These are phyloP conservation scores for Panopea generosa DNA, from an alignment of 2,888 invertebrate genomes.

Conservation along the genomic window DNA sequence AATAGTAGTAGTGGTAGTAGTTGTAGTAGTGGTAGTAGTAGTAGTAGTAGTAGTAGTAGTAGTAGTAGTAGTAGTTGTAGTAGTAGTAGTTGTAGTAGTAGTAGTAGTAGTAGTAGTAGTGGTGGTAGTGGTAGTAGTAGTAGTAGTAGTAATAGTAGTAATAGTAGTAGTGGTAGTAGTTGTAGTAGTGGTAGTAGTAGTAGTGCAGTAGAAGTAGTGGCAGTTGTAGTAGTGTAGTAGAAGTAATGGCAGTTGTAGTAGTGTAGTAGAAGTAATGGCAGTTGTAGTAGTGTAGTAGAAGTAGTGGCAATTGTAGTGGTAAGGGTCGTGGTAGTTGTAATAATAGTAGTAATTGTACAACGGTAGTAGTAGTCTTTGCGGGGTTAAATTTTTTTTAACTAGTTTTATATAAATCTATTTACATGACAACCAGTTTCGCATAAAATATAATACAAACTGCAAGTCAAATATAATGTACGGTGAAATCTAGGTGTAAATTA, in stretches of 20 bases:
- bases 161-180: conserved; percentile 4
- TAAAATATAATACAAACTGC: too few species aligned
- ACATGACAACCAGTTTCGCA: too few species aligned
- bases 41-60: not conserved
- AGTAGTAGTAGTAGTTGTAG: not conserved
- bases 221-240: too few species aligned
- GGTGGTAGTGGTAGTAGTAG: conserved; percentile 5
- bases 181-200: conserved; percentile 6
- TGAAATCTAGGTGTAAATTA: too few species aligned
- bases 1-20: not conserved
- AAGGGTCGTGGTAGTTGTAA: not conserved
- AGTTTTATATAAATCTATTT: too few species aligned
- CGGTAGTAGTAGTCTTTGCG: too few species aligned
- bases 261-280: too few species aligned
- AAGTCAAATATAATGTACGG: too few species aligned
- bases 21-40: conserved; percentile 1
- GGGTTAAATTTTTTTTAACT: too few species aligned
- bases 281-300: too few species aligned
- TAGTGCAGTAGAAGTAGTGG: not conserved
- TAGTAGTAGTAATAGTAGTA: conserved; percentile 8
- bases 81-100: conserved; percentile 1
- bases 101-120: conserved; percentile 10
- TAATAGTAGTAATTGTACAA: not conserved
- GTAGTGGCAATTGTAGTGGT: not conserved
- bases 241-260: too few species aligned